These are phyloP conservation scores for Drosophila seclusa DNA, from an alignment of 2,888 invertebrate species.

Conservation along the genomic window DNA sequence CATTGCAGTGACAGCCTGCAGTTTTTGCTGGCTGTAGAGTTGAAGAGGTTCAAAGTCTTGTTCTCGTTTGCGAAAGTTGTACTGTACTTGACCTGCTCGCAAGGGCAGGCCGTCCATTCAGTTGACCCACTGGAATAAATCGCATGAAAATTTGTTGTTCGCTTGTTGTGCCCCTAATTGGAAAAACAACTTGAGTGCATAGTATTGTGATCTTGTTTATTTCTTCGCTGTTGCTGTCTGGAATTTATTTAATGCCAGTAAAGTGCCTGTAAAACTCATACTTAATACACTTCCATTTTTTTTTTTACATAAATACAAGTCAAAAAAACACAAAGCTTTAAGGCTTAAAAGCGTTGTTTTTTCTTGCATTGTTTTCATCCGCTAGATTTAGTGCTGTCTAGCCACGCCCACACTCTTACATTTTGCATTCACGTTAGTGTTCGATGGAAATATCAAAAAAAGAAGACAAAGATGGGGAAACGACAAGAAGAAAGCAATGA, in stretches of 20 bases:
- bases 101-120: constrained; percentile 10
- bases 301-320: background rate
- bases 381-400: constrained; percentile 26
- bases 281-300: background rate
- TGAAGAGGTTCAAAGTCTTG: constrained; percentile 61
- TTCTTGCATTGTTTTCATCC: background rate
- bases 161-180: background rate
- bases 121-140: constrained; percentile 33
- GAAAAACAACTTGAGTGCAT: background rate
- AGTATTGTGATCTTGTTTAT: background rate
- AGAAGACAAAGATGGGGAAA: background rate
- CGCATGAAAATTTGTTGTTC: background rate
- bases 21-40: constrained; percentile 55
- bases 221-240: background rate
- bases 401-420: constrained; percentile 27
- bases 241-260: background rate
- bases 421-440: constrained; percentile 56
- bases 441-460: constrained; percentile 50
- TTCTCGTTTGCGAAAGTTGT: constrained; percentile 63
- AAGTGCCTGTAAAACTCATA: background rate
- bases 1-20: constrained; percentile 52
- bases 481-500: background rate
- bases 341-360: background rate
- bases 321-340: background rate
- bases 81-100: constrained; percentile 39